Evolutionary conservation across 1,140 invertebrate genomes (phyloP).

Genomic region (Papilio dardanus): DNA sequence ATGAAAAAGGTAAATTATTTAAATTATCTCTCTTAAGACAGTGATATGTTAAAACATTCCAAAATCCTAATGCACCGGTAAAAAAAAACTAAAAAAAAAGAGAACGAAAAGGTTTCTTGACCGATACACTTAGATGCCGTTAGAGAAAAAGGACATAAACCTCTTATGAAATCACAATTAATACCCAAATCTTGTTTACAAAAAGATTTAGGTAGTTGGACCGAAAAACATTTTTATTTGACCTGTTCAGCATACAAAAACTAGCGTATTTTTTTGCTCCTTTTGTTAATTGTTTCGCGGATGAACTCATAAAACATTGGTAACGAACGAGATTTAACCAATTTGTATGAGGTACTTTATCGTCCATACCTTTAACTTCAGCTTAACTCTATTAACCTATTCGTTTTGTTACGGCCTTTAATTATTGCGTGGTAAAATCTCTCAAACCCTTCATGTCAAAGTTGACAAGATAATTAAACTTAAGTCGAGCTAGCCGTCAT

Average conservation of each 20-base stretch:
- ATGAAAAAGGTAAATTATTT: conserved; percentile 12
- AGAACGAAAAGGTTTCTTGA: neutral
- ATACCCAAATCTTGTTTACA: neutral
- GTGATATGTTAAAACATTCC: neutral
- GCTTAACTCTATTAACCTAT: neutral
- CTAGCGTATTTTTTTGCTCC: neutral
- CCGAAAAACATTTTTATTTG: neutral
- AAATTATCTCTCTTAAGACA: neutral
- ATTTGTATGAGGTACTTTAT: neutral
- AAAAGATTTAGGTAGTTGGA: neutral
- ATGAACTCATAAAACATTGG: too few species aligned
- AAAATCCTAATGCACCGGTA: neutral
- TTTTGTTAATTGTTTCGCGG: too few species aligned
- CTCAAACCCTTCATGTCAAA: neutral
- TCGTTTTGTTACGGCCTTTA: neutral
- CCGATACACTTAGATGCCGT: neutral
- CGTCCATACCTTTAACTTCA: neutral
- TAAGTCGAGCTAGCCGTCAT: neutral
- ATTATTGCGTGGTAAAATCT: neutral
- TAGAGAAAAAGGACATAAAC: neutral
- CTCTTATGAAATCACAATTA: neutral
- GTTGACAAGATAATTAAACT: conserved; percentile 11
- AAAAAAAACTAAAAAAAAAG: neutral
- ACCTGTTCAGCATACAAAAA: neutral
- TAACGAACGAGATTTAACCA: too few species aligned